Evolutionary conservation across 2,888 invertebrate genomes (phyloP), one percentile per base, ranked within the genome.

Genomic region (Beris morrisii): DNA sequence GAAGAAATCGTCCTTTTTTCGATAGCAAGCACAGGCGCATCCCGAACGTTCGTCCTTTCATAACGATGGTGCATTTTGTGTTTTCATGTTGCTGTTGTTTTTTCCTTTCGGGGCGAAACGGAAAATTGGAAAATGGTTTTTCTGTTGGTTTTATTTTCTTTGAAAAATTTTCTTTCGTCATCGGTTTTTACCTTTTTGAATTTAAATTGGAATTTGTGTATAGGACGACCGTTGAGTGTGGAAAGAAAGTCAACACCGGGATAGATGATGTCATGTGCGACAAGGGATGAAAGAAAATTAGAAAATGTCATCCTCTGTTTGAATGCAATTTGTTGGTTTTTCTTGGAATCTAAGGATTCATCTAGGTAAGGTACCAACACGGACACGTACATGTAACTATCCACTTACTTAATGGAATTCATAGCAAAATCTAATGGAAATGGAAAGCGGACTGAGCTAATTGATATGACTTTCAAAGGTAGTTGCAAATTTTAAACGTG

Each of bases 271-370:
- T 50, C 38, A 50, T 61, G 38, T 61, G 61, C 61, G 61, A 61
- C 61, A 61, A 61, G 52, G 61, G 52, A 61, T 61, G 45, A 61
- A 52, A 61, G 61, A 61, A 61, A 61, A 61, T 61, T 61, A 61
- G 61, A 61, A 61, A 61, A 61, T 61, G 61, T 61, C 61, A 61
- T 61, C 61, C 50, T 52, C 43, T 15, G 61, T 32, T 61, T 61
- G 61, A 61, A 61, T 61, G 61, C 61, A 61, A 61, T 61, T 61
- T 52, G 61, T 38, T 61, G 38, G 61, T 50, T 15, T 50, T 61
- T 50, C 38, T 61, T 38, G 2, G 38, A 38, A 38, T 9, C 38
- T 5, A 38, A 38, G 9, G 38, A 38, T 38, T 38, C 38, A 38
- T 5, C 38, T 38, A 38, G 5, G 38, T 1, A 7, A 5, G 38